Evolutionary conservation across 2,888 invertebrate genomes (phyloP), one percentile per base, ranked within the genome.

Genomic region (Patella depressa): DNA sequence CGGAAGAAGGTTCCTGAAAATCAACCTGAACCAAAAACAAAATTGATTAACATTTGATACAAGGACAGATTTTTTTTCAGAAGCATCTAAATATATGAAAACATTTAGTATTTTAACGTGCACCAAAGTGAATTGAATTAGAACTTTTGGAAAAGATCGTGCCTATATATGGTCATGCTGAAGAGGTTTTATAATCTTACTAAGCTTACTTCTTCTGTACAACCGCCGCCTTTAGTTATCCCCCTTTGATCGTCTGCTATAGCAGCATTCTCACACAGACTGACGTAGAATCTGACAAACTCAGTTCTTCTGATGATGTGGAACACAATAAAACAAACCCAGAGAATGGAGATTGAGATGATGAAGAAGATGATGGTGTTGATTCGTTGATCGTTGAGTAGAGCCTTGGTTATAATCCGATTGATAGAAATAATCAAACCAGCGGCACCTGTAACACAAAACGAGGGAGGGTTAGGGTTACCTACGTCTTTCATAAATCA

Each of bases 351-450:
- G 76, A 96, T 95, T 70, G 96, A 96, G 77, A 96, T 93, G 65
- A 94, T 93, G 92, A 97, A 97, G 93, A 97, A 97, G 91, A 96
- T 94, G 80, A 96, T 94, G 0, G 97, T 97, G 89, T 96, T 97
- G 59, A 95, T 93, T 65, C 94, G 94, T 76, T 96, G 95, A 87
- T 96, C 95, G 77, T 94, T 93, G 79, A 97, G 94, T 71, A 95
- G 92, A 80, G 95, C 93, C 90, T 97, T 97, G 0, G 97, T 97
- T 73, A 96, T 90, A 79, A 97, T 96, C 45, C 97, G 94, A 90
- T 96, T 96, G 71, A 95, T 92, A 34, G 97, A 97, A 29, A 97
- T 96, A 92, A 96, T 94, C 82, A 97, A 95, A 2, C 97, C 97
- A 29, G 97, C 96, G 14, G 95, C 95, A 93, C 96, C 96, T 96